These are phyloP conservation scores for Acestrorhynchus altus DNA, from an alignment of 2,797 vertebrate genomes.

Conservation along the genomic window DNA sequence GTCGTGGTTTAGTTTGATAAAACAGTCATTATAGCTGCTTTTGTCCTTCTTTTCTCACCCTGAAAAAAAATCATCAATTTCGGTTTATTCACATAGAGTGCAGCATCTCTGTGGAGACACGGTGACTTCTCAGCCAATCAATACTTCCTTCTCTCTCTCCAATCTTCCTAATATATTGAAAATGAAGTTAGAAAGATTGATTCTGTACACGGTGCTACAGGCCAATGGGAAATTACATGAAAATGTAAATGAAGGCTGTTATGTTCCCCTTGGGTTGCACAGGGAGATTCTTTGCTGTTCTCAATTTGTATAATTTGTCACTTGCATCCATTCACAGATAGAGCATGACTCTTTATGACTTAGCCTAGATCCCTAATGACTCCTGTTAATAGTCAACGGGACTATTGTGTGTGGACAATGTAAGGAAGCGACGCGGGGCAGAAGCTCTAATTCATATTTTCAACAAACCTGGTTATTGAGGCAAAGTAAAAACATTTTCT, in stretches of 20 bases:
- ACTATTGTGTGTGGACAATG: constrained; percentile 37
- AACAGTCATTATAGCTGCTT: constrained; percentile 71
- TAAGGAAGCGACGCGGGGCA: constrained; percentile 30
- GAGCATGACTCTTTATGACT: constrained; percentile 26
- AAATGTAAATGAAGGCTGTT: constrained; percentile 81
- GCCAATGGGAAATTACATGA: constrained; percentile 81
- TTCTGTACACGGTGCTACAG: constrained; percentile 76
- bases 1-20: constrained; percentile 68
- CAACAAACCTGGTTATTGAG: not conserved
- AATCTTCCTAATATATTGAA: constrained; percentile 80
- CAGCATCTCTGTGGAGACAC: constrained; percentile 74
- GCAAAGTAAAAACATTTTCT: constrained; percentile 10
- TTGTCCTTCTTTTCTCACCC: constrained; percentile 59
- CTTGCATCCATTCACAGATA: constrained; percentile 60
- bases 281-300: constrained; percentile 64
- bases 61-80: constrained; percentile 75
- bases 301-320: constrained; percentile 75
- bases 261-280: constrained; percentile 72
- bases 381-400: constrained; percentile 40
- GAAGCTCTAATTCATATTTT: constrained; percentile 28
- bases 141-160: constrained; percentile 68
- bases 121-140: constrained; percentile 79
- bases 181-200: constrained; percentile 84
- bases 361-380: constrained; percentile 54
- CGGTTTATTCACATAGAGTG: constrained; percentile 77